Evolutionary conservation across 2,113 vertebrate genomes (phyloP).

Genomic region (Oncorhynchus keta): DNA sequence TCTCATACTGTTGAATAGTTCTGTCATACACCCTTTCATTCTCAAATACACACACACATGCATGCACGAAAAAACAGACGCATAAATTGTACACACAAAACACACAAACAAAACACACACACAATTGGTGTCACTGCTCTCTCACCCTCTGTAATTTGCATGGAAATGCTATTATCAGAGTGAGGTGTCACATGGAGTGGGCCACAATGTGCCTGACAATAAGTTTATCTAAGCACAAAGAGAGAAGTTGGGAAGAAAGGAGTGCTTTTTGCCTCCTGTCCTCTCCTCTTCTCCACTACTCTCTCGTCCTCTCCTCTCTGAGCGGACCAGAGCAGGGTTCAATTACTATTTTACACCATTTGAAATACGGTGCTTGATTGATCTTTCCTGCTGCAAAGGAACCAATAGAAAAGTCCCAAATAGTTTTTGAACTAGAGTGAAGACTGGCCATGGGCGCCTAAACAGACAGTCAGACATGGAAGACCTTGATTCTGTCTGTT

Average conservation of each 20-base stretch:
- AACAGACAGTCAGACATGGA: slow-evolving; percentile 17
- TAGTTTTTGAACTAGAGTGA: slow-evolving; percentile 56
- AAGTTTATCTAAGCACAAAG: slow-evolving; percentile 75
- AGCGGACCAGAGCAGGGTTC: background rate
- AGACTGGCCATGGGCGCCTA: background rate
- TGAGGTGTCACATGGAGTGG: slow-evolving; percentile 69
- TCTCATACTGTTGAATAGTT: slow-evolving; percentile 53
- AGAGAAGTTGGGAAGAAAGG: slow-evolving; percentile 65
- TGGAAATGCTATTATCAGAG: slow-evolving; percentile 75
- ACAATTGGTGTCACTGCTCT: slow-evolving; percentile 30
- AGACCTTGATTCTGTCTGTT: slow-evolving; percentile 1
- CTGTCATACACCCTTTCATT: slow-evolving; percentile 55
- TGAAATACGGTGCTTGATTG: too few relatives aligned
- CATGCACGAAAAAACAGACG: slow-evolving; percentile 15
- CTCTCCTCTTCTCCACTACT: slow-evolving; percentile 46
- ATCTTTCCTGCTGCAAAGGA: too few relatives aligned
- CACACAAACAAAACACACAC: slow-evolving; percentile 35
- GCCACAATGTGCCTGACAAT: slow-evolving; percentile 71
- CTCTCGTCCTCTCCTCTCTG: slow-evolving; percentile 30
- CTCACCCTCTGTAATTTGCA: slow-evolving; percentile 69
- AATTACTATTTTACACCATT: too few relatives aligned
- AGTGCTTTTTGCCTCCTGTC: slow-evolving; percentile 58
- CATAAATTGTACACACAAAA: slow-evolving; percentile 29
- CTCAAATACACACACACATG: slow-evolving; percentile 63
- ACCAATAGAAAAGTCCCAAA: too few relatives aligned